phyloP scores from a whole-genome alignment of 2,113 vertebrate genomes.

The Athene noctua region DNA sequence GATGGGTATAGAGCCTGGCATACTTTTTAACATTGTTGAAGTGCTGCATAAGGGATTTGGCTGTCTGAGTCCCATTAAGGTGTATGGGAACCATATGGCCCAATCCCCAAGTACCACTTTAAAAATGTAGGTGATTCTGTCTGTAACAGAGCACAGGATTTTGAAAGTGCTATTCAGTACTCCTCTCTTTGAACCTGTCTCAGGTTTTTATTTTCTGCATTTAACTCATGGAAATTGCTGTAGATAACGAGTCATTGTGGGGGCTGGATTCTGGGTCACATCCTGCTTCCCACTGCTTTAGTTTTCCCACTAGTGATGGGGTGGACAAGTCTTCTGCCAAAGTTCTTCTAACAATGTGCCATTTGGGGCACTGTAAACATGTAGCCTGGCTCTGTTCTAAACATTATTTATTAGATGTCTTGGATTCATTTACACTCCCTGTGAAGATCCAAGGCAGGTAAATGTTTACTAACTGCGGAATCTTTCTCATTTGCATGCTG shows the following conservation, averaged over 20 bases:
- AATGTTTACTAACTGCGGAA: background rate
- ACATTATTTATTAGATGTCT: background rate
- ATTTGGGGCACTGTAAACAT: background rate
- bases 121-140: background rate
- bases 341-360: background rate
- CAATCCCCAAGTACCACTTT: background rate
- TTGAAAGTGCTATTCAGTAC: background rate
- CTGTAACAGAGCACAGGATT: background rate
- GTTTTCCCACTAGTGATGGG: background rate
- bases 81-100: background rate
- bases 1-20: background rate
- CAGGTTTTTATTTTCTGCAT: background rate
- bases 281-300: background rate
- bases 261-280: background rate
- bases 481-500: background rate
- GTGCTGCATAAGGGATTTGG: background rate
- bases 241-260: background rate
- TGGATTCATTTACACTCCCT: background rate
- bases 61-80: background rate
- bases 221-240: background rate
- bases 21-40: background rate
- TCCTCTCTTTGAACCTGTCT: background rate
- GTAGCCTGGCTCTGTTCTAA: background rate
- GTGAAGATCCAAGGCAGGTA: background rate
- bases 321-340: background rate